These are phyloP conservation scores for Parotia lawesii DNA, from an alignment of 2,113 vertebrate genomes.

Conservation along the genomic window DNA sequence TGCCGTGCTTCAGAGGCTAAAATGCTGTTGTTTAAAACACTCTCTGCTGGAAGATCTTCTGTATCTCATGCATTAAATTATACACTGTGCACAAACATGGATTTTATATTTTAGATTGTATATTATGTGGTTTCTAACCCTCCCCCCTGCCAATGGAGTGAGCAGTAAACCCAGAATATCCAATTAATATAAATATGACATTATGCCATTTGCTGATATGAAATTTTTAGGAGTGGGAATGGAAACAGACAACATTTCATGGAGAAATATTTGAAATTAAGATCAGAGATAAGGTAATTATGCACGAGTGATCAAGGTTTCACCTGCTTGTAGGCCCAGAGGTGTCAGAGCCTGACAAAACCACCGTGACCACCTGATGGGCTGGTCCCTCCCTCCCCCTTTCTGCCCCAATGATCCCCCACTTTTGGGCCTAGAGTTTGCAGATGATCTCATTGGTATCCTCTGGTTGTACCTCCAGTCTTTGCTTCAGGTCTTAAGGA, in stretches of 20 bases:
- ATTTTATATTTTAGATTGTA: conserved; percentile 33
- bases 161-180: conserved; percentile 36
- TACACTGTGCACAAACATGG: conserved; percentile 6
- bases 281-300: not conserved
- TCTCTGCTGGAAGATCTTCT: conserved; percentile 50
- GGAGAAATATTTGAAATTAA: conserved; percentile 8
- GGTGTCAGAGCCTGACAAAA: not conserved
- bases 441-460: not conserved
- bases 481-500: not conserved
- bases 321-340: not conserved
- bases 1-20: not conserved
- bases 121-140: not conserved
- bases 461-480: not conserved
- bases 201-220: not conserved
- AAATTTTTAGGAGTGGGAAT: not conserved
- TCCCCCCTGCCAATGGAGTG: not conserved
- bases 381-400: not conserved
- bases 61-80: conserved; percentile 65
- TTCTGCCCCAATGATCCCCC: not conserved
- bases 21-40: conserved; percentile 72
- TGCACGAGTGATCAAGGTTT: not conserved
- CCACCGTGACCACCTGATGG: not conserved
- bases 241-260: not conserved
- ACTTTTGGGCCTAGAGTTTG: not conserved
- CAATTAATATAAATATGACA: conserved; percentile 48